Base-by-base conservation (phyloP, 2,888 invertebrate species). In the Philereme transversata region DNA sequence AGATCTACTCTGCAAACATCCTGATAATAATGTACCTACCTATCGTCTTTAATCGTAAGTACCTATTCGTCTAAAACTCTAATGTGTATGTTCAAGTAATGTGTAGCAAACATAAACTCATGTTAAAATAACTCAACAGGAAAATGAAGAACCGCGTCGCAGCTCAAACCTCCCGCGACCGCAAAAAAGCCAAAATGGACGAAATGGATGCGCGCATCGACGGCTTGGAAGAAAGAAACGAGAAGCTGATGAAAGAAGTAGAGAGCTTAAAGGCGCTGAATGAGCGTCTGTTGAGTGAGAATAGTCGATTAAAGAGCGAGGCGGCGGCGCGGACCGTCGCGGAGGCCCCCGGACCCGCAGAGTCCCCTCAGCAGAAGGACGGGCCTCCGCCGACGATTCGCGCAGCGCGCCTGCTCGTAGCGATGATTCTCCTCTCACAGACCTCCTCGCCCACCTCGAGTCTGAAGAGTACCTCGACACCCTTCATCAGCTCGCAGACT, bases 61-160 rank as follows among this genome's bases (percentile, higher is more conserved):
- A 22, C 22, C 22, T 22, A 22, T 22, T 22, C 22, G 22, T 22
- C 22, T 22, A 22, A 22, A 22, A 22, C 3, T 22, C 22, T 22
- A 22, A 22, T 22, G 22, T 22, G 22, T 22, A 22, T 22, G 22
- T 22, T 22, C 22, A 22, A 22, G 22, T 22, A 22, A 22, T 22
- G 22, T 22, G 22, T 22, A 22, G 1, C 22, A 1, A 22, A 22
- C 22, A 22, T 3, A 22, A 22, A 22, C 22, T 22, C 22, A 22
- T 36, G 40, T 4, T 40, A 5, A 8, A 8, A 8, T 40, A 44
- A 56, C 61, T 57, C 62, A 90, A 36, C 85, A 98, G 99, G 84
- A 99, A 99, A 90, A 84, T 99, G 75, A 99, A 99, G 86, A 99
- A 99, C 84, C 94, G 99, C 70, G 98, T 99, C 35, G 99, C 99